phyloP scores from a whole-genome alignment of 2,888 invertebrate genomes.

The Muschampia plurimacula region DNA sequence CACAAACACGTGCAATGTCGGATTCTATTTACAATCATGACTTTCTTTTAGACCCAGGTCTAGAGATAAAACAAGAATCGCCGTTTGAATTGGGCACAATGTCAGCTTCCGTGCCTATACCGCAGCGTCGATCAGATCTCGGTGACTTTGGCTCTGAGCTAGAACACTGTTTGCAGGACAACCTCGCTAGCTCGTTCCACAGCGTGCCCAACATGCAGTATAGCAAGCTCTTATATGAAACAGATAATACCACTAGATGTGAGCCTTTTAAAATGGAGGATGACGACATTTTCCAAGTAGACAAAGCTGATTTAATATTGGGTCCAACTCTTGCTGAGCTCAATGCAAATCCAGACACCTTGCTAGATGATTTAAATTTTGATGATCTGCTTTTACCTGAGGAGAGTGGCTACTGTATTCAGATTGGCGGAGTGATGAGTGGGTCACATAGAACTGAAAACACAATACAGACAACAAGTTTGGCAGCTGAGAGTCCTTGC shows the following conservation, averaged over 20 bases:
- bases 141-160: slow-evolving; percentile 85
- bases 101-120: slow-evolving; percentile 88
- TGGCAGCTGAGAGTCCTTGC: slow-evolving; percentile 76
- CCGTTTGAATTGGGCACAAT: slow-evolving; percentile 74
- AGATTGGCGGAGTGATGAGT: slow-evolving; percentile 80
- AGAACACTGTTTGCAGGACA: slow-evolving; percentile 84
- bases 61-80: slow-evolving; percentile 88
- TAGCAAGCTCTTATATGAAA: slow-evolving; percentile 72
- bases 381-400: slow-evolving; percentile 92
- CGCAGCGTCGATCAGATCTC: slow-evolving; percentile 78
- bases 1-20: slow-evolving; percentile 86
- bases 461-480: slow-evolving; percentile 57
- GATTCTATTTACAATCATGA: slow-evolving; percentile 87
- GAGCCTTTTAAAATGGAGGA: slow-evolving; percentile 93
- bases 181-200: slow-evolving; percentile 70
- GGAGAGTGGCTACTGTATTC: slow-evolving; percentile 86
- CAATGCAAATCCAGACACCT: slow-evolving; percentile 93
- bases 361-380: slow-evolving; percentile 94
- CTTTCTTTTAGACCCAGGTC: slow-evolving; percentile 87
- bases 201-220: slow-evolving; percentile 72
- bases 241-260: slow-evolving; percentile 75
- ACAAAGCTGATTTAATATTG: slow-evolving; percentile 94
- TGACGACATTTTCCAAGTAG: slow-evolving; percentile 95
- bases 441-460: slow-evolving; percentile 62
- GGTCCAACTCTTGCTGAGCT: slow-evolving; percentile 94